phyloP scores from a whole-genome alignment of 2,797 vertebrate species.

The Zenarchopterus dispar region DNA sequence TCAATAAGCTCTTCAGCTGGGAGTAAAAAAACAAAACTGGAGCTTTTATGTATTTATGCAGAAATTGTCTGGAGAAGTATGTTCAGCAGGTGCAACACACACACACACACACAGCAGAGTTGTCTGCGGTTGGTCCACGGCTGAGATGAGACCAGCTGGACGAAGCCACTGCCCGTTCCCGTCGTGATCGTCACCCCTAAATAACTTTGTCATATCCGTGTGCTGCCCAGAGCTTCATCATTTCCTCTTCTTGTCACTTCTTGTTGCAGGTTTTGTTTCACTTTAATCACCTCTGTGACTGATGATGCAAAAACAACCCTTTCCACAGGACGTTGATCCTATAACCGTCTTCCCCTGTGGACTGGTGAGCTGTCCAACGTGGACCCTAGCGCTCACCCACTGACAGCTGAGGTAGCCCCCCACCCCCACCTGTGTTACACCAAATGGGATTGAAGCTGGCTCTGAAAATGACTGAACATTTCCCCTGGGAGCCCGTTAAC shows the following conservation, averaged over 20 bases:
- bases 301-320: conserved; percentile 54
- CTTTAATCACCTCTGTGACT: conserved; percentile 53
- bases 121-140: not conserved
- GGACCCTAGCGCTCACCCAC: too few species aligned
- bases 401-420: too few species aligned
- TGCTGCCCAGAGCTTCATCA: conserved; percentile 50
- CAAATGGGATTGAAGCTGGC: too few species aligned
- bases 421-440: too few species aligned
- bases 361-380: too few species aligned
- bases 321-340: conserved; percentile 39
- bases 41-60: too few species aligned
- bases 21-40: too few species aligned
- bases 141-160: conserved; percentile 31
- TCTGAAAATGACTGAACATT: too few species aligned
- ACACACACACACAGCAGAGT: too few species aligned
- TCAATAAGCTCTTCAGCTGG: too few species aligned
- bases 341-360: conserved; percentile 43
- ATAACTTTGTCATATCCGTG: conserved; percentile 12
- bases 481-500: conserved; percentile 23
- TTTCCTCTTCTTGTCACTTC: conserved; percentile 57
- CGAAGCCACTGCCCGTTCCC: conserved; percentile 29
- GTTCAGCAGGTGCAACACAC: too few species aligned
- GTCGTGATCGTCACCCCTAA: conserved; percentile 3
- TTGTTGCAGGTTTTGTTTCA: conserved; percentile 49
- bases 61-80: too few species aligned